phyloP scores from a whole-genome alignment of 2,888 invertebrate genomes.

The Apotomis capreana region DNA sequence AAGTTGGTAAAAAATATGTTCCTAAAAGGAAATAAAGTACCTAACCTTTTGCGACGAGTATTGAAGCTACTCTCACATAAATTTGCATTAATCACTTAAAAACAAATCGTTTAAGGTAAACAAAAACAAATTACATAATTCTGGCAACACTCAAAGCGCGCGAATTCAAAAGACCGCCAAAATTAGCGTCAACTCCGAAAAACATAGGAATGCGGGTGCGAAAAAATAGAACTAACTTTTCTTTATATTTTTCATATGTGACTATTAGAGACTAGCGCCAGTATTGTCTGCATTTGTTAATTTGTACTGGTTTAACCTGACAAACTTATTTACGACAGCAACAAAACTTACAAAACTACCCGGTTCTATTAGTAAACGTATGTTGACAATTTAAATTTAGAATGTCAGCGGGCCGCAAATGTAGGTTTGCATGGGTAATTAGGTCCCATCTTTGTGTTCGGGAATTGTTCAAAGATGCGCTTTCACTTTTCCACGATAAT shows the following conservation, averaged over 20 bases:
- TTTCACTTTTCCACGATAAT: conserved; percentile 51
- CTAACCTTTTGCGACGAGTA: too few species aligned
- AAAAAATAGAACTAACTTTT: not conserved
- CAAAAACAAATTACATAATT: conserved; percentile 33
- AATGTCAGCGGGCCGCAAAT: conserved; percentile 12
- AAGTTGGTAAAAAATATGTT: too few species aligned
- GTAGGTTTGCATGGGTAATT: conserved; percentile 21
- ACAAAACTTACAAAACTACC: not conserved
- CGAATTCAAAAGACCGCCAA: conserved; percentile 51
- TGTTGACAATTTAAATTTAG: not conserved
- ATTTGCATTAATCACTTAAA: not conserved
- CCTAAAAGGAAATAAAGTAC: too few species aligned
- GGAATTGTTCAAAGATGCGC: conserved; percentile 43
- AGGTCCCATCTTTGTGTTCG: conserved; percentile 32
- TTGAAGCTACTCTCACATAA: not conserved
- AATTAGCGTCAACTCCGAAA: conserved; percentile 13
- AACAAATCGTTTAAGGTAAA: conserved; percentile 14
- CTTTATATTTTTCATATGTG: not conserved
- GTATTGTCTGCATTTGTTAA: not conserved
- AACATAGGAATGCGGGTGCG: not conserved
- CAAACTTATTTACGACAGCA: not conserved
- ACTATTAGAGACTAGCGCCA: conserved; percentile 2
- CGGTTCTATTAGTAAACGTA: not conserved
- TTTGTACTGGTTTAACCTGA: not conserved
- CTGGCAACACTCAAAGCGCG: conserved; percentile 43